phyloP scores from a whole-genome alignment of 2,888 invertebrate species.

The Coronaproctus castanopsis region DNA sequence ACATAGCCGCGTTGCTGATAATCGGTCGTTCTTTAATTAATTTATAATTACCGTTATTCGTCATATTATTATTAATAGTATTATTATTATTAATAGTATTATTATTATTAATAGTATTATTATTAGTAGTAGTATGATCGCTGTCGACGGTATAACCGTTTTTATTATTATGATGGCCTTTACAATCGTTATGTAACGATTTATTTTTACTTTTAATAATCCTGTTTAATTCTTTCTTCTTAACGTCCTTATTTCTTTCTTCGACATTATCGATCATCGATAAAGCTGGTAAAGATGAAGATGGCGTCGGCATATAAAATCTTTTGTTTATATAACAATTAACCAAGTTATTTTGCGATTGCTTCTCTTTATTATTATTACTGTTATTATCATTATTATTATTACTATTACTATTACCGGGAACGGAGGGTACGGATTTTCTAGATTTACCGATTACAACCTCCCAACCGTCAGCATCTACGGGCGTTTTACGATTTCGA shows the following conservation, averaged over 20 bases:
- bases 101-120: not conserved
- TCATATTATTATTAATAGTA: not conserved
- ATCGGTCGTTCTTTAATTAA: constrained; percentile 12
- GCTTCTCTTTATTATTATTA: constrained; percentile 7
- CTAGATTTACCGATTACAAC: constrained; percentile 48
- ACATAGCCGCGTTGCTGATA: constrained; percentile 26
- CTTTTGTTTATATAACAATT: constrained; percentile 33
- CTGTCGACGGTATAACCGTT: not conserved
- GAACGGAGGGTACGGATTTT: constrained; percentile 35
- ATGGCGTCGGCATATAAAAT: constrained; percentile 63
- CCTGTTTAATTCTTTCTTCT: not conserved
- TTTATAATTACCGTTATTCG: not conserved
- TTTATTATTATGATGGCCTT: too few species aligned
- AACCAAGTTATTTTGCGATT: not conserved
- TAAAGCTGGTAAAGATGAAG: constrained; percentile 57
- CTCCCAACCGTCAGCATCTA: constrained; percentile 56
- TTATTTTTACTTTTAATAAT: not conserved
- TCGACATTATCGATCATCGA: constrained; percentile 22
- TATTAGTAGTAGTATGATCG: not conserved
- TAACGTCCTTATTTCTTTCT: not conserved
- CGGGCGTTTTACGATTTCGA: constrained; percentile 23
- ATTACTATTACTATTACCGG: constrained; percentile 18
- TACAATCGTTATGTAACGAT: not conserved
- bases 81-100: not conserved
- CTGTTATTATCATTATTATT: constrained; percentile 16